A percentile compares a stretch with the other conserved stretches of the same genome.
Evolutionary conservation across 1,140 invertebrate species (phyloP).

Genomic region (Branchinecta lynchi): DNA sequence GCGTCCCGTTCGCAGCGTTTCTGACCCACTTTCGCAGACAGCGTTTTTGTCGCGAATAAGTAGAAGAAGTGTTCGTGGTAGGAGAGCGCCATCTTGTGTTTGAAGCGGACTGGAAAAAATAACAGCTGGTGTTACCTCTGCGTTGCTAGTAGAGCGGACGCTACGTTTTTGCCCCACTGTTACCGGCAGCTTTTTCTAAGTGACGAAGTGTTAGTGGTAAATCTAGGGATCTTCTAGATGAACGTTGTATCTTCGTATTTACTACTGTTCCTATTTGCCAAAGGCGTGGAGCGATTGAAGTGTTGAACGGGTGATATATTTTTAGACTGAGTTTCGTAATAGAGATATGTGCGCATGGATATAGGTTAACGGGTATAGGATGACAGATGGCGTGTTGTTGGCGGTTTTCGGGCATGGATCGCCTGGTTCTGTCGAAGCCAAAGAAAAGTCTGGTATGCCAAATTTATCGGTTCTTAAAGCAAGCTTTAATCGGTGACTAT

Average conservation of each 20-base stretch:
- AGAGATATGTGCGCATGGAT: neutral
- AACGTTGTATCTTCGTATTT: neutral
- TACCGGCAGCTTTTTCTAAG: neutral
- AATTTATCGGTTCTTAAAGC: slow-evolving; percentile 8
- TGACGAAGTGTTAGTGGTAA: neutral
- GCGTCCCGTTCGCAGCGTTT: too few species aligned
- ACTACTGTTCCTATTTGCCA: slow-evolving; percentile 14
- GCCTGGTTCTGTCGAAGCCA: neutral
- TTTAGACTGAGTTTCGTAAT: neutral
- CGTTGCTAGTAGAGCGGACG: too few species aligned
- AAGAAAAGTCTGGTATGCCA: neutral
- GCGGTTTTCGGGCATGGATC: neutral
- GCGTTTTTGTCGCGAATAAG: too few species aligned
- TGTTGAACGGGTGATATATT: neutral
- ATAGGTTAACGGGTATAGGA: neutral
- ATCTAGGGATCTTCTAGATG: slow-evolving; percentile 13
- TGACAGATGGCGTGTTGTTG: neutral
- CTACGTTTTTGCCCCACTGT: too few species aligned
- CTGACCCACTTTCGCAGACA: too few species aligned
- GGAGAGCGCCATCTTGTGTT: too few species aligned
- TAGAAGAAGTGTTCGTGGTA: too few species aligned
- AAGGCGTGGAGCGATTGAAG: neutral
- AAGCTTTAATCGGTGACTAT: neutral
- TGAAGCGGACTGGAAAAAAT: too few species aligned
- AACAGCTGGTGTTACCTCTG: too few species aligned